phyloP scores from a whole-genome alignment of 2,888 invertebrate species.

The Epicampocera succincta region DNA sequence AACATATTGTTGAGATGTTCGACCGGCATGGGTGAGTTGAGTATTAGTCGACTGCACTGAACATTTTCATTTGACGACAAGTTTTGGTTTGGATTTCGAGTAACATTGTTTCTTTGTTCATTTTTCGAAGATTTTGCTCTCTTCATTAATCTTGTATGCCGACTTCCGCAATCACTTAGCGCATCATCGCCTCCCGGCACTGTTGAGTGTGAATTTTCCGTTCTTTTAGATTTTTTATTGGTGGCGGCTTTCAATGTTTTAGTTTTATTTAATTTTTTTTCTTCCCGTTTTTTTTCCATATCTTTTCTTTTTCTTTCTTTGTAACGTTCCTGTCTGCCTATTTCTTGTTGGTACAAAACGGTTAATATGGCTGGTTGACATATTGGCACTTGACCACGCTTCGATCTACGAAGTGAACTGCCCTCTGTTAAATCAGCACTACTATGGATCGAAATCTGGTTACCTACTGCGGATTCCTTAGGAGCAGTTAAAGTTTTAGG shows the following conservation, averaged over 20 bases:
- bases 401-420: conserved; percentile 74
- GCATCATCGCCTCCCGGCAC: neutral
- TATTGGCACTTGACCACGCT: conserved; percentile 73
- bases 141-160: neutral
- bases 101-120: neutral
- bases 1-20: conserved; percentile 65
- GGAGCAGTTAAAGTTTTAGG: neutral
- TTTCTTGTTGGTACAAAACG: conserved; percentile 23
- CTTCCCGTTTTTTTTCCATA: neutral
- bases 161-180: neutral
- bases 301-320: conserved; percentile 16
- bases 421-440: conserved; percentile 6
- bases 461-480: neutral
- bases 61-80: conserved; percentile 2
- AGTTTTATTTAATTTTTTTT: neutral
- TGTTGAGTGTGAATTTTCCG: neutral
- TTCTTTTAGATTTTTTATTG: neutral
- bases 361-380: conserved; percentile 43
- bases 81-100: neutral
- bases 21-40: conserved; percentile 31
- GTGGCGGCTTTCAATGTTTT: too few species aligned
- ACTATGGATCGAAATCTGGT: neutral
- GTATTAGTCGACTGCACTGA: conserved; percentile 32
- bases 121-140: conserved; percentile 22
- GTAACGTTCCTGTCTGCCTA: neutral